phyloP scores from a whole-genome alignment of 2,888 invertebrate genomes.

The Graphium colonna region DNA sequence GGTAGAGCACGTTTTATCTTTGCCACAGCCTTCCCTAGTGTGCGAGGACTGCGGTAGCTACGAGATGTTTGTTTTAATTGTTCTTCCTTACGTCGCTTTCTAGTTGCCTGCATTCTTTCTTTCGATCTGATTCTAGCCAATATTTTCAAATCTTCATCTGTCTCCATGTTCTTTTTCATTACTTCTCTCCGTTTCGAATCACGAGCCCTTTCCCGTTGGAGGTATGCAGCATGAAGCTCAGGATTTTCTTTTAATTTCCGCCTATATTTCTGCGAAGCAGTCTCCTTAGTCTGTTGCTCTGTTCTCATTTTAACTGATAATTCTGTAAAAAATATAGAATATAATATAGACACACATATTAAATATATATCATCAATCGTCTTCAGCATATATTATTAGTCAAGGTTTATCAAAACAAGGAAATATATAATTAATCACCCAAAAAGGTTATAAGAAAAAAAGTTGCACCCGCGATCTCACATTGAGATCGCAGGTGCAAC shows the following conservation, averaged over 20 bases:
- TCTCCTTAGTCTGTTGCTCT: constrained; percentile 26
- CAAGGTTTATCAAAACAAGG: neutral
- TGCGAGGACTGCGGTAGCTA: too few species aligned
- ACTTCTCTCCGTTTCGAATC: constrained; percentile 30
- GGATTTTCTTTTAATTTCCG: too few species aligned
- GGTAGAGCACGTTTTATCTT: too few species aligned
- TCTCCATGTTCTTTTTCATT: constrained; percentile 28
- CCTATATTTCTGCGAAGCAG: constrained; percentile 31
- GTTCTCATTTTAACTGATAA: constrained; percentile 20
- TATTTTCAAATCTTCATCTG: too few species aligned
- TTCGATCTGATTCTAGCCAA: too few species aligned
- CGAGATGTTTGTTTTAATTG: too few species aligned
- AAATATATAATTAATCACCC: neutral
- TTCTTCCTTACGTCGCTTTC: too few species aligned
- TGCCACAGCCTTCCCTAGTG: too few species aligned
- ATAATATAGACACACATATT: neutral
- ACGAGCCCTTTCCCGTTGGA: constrained; percentile 27
- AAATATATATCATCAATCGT: neutral
- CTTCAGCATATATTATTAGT: neutral
- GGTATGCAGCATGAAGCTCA: constrained; percentile 26
- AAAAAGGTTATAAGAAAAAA: neutral
- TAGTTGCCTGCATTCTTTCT: too few species aligned
- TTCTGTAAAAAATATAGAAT: neutral
- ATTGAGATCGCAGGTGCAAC: neutral
- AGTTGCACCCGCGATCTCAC: neutral